Base-by-base conservation (phyloP, 2,113 vertebrate species). In the Otis tarda region DNA sequence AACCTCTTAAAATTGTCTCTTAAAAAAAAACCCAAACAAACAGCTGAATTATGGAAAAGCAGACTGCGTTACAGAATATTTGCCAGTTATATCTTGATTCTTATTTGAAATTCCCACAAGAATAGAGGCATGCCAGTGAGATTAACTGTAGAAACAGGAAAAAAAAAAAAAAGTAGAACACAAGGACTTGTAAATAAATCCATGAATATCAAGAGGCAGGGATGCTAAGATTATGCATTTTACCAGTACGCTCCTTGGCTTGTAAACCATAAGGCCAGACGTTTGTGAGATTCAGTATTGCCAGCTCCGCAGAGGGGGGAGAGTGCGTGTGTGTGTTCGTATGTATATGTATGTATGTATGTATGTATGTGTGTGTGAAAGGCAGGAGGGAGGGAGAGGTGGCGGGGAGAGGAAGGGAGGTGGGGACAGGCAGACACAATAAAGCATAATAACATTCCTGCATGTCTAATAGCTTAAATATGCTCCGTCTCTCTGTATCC, bases 381-480 rank as follows among this genome's bases (percentile, higher is more conserved):
- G 64, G 41, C 19, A 56, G 49, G 65, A 81, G 45, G 28, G 61
- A 57, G 68, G 57, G 55, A 74, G 79, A 49, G 67, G 41, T 55
- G 31, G 3, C 4, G 31, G 49, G 47, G 28, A 60, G 33, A 74
- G 33, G 37, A 56, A 33, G 56, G 71, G 68, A 94, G 75, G 69
- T 61, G 71, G 89, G 43, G 61, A 89, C 93, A 98, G 97, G 98
- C 98, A 98, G 97, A 98, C 98, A 98, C 98, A 98, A 98, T 98
- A 98, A 98, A 98, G 97, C 98, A 98, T 98, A 98, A 98, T 98
- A 98, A 98, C 98, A 98, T 99, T 99, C 98, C 98, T 99, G 98
- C 98, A 98, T 98, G 98, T 99, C 98, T 99, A 99, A 98, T 98
- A 97, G 98, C 97, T 98, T 95, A 97, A 98, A 98, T 97, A 97